Evolutionary conservation across 92 coral and sea anemone species (phyloP), one percentile per base, ranked within the genome.

Genomic region (Bergia puertoricense): DNA sequence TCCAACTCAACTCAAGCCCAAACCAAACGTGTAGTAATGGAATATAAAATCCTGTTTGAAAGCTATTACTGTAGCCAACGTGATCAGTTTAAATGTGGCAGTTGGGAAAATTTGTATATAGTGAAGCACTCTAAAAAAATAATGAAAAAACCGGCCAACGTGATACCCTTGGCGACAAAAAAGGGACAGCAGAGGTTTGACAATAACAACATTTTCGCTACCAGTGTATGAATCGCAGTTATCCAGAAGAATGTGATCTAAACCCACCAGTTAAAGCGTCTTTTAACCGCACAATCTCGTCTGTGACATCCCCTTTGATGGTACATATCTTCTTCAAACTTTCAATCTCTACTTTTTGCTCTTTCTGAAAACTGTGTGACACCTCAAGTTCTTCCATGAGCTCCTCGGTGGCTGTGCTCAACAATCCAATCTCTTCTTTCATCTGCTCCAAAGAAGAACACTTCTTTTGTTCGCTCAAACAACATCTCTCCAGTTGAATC

Each of bases 361-460:
- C 99, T 11, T 97, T 90, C 77, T 95, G 98, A 14, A 90, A 90
- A 16, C 92, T 95, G 16, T 95, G 98, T 11, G 98, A 97, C 68
- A 90, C 83, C 86, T 97, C 98, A n/a, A 95, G 89, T 89, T 97
- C 98, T 78, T 97, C 98, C 98, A 97, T 94, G 1, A 97, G 89
- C 67, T 97, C 99, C 86, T 95, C 90, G 5, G 99, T 97, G 18
- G 98, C 95, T 44, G 91, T 50, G 76, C 91, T 93, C 80, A 97
- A 88, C 59, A 90, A 59, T 59, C 92, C 93, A 6, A 97, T 86
- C 42, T 97, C 99, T 77, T 90, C 85, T 89, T 94, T 94, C 37
- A 97, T 89, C 73, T 96, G 95, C 86, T 92, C 87, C 71, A 93
- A 92, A 43, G 96, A 94, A 42, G 88, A 86, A n/a, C 92, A 89